A percentile compares a stretch with the other conserved stretches of the same genome.
phyloP scores from a whole-genome alignment of 2,797 vertebrate genomes.

The Amniataba percoides region DNA sequence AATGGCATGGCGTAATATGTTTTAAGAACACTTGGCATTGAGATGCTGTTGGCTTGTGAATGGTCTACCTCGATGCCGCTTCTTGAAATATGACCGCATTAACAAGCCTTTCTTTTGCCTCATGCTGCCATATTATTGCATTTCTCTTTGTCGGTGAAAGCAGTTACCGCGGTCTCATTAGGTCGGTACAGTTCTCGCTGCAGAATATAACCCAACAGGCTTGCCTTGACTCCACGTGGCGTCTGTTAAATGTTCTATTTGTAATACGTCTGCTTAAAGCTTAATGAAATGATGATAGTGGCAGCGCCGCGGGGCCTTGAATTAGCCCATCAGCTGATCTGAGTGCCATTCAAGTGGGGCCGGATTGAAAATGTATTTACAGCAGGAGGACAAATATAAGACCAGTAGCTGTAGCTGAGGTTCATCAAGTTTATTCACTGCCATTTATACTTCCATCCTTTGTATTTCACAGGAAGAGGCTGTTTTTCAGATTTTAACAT shows the following conservation, averaged over 20 bases:
- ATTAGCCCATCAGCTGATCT: slow-evolving; percentile 60
- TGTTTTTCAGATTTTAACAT: background rate
- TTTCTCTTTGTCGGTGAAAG: slow-evolving; percentile 42
- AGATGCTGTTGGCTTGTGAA: slow-evolving; percentile 65
- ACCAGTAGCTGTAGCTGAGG: slow-evolving; percentile 10
- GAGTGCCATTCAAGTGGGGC: slow-evolving; percentile 39
- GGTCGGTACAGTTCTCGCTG: slow-evolving; percentile 27
- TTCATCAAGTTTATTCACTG: background rate
- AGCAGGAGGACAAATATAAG: slow-evolving; percentile 36
- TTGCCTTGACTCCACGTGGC: slow-evolving; percentile 23
- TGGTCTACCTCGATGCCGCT: slow-evolving; percentile 55
- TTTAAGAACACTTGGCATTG: slow-evolving; percentile 76
- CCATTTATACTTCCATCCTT: background rate
- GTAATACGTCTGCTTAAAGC: slow-evolving; percentile 49
- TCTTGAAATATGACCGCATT: slow-evolving; percentile 57
- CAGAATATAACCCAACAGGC: slow-evolving; percentile 36
- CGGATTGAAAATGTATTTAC: slow-evolving; percentile 51
- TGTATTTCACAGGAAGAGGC: background rate
- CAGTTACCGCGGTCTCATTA: slow-evolving; percentile 44
- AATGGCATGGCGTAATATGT: slow-evolving; percentile 70
- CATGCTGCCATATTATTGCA: slow-evolving; percentile 37
- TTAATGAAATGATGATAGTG: slow-evolving; percentile 62
- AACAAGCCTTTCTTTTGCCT: slow-evolving; percentile 48
- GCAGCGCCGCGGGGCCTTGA: slow-evolving; percentile 36
- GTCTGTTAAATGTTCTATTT: slow-evolving; percentile 45